A percentile compares a stretch with the other conserved stretches of the same genome.
Evolutionary conservation across 2,113 vertebrate genomes (phyloP).

Genomic region (Microtus pennsylvanicus): DNA sequence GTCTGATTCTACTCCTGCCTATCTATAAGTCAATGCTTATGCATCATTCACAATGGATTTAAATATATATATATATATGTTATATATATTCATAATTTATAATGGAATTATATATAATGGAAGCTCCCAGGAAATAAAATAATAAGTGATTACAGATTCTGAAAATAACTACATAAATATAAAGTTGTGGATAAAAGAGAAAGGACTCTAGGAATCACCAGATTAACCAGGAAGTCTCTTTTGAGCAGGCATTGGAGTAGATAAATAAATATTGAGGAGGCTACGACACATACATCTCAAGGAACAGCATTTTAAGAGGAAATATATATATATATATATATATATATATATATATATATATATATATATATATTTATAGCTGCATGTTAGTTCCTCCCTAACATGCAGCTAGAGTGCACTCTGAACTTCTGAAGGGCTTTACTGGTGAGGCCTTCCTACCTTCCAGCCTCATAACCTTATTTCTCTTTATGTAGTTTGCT

Average conservation of each 20-base stretch:
- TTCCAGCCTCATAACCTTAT: background rate
- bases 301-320: too few species aligned
- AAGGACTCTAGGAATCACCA: background rate
- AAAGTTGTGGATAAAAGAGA: background rate
- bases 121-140: background rate
- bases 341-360: too few species aligned
- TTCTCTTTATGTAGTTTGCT: background rate
- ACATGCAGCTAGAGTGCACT: background rate
- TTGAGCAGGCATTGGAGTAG: background rate
- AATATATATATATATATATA: too few species aligned
- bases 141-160: background rate
- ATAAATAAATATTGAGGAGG: background rate
- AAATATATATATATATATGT: too few species aligned
- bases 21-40: background rate
- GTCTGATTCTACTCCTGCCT: background rate
- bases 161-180: background rate
- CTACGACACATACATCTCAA: too few species aligned
- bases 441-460: background rate
- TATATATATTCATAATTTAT: too few species aligned
- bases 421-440: background rate
- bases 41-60: too few species aligned
- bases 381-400: too few species aligned
- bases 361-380: too few species aligned
- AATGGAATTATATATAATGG: background rate
- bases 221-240: background rate